These are phyloP conservation scores for Novumbra hubbsi DNA, from an alignment of 2,797 vertebrate genomes.

Conservation along the genomic window DNA sequence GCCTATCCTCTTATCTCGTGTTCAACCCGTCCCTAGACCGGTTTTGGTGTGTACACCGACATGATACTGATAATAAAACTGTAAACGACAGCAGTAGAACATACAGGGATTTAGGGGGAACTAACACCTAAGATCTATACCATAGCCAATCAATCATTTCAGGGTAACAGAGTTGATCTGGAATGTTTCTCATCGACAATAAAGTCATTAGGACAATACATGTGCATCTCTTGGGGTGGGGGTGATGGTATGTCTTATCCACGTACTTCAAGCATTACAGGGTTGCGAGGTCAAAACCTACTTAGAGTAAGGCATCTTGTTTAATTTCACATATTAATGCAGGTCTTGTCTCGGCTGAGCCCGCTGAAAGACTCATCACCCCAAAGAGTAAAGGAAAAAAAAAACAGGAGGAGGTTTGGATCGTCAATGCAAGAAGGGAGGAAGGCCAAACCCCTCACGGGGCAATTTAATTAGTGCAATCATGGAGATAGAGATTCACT, in stretches of 20 bases:
- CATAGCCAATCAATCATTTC: slow-evolving; percentile 41
- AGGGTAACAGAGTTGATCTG: slow-evolving; percentile 48
- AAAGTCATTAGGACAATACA: slow-evolving; percentile 59
- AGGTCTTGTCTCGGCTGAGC: slow-evolving; percentile 18
- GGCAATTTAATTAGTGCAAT: slow-evolving; percentile 69
- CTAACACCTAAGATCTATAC: too few species aligned
- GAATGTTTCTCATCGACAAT: slow-evolving; percentile 61
- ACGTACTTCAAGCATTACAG: slow-evolving; percentile 19
- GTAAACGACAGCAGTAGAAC: slow-evolving; percentile 7
- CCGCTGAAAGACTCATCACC: slow-evolving; percentile 39
- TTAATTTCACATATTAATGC: slow-evolving; percentile 57
- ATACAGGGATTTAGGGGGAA: too few species aligned
- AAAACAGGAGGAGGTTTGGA: slow-evolving; percentile 41
- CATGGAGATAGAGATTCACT: slow-evolving; percentile 54
- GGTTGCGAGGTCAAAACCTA: slow-evolving; percentile 36
- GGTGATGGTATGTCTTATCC: neutral
- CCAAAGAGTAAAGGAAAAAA: slow-evolving; percentile 25
- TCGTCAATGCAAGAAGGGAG: slow-evolving; percentile 35
- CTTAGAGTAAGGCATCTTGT: slow-evolving; percentile 34
- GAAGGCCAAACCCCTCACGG: slow-evolving; percentile 48
- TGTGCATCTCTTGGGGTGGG: slow-evolving; percentile 32
- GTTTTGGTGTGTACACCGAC: slow-evolving; percentile 36
- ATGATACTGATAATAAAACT: slow-evolving; percentile 11
- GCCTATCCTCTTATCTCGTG: neutral
- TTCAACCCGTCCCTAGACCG: slow-evolving; percentile 19